Conservation (phyloP, 2,888 invertebrate species). For the Trachelus tabidus region DNA sequence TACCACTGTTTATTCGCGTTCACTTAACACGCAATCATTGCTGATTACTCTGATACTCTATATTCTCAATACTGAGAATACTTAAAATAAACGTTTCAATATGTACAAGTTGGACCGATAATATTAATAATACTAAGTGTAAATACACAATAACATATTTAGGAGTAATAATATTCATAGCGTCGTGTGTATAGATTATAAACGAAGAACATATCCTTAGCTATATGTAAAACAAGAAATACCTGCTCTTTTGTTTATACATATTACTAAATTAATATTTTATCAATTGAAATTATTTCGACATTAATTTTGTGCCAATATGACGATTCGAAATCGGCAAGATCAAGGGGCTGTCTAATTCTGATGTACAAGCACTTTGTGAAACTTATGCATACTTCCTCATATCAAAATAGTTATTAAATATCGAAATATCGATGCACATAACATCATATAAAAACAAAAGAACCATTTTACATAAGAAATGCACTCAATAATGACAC, state of each 20-base stretch:
- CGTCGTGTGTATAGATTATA: slow-evolving; percentile 12
- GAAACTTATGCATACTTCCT: neutral
- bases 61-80: slow-evolving; percentile 22
- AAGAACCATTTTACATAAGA: neutral
- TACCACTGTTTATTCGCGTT: slow-evolving; percentile 7
- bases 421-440: neutral
- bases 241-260: slow-evolving; percentile 8
- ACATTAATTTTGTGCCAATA: neutral
- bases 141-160: slow-evolving; percentile 28
- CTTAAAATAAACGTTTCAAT: slow-evolving; percentile 16
- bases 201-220: slow-evolving; percentile 24
- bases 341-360: neutral
- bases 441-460: neutral
- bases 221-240: slow-evolving; percentile 20
- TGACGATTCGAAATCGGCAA: neutral
- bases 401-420: neutral
- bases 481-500: neutral
- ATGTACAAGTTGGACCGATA: slow-evolving; percentile 24
- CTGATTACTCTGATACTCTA: slow-evolving; percentile 7
- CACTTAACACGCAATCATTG: slow-evolving; percentile 12
- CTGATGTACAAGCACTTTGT: neutral
- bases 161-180: slow-evolving; percentile 22
- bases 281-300: neutral
- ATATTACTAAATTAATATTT: neutral
- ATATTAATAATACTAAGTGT: slow-evolving; percentile 19